A percentile compares a stretch with the other conserved stretches of the same genome.
Conservation (phyloP, 2,113 vertebrate species). For the Zapus hudsonius region DNA sequence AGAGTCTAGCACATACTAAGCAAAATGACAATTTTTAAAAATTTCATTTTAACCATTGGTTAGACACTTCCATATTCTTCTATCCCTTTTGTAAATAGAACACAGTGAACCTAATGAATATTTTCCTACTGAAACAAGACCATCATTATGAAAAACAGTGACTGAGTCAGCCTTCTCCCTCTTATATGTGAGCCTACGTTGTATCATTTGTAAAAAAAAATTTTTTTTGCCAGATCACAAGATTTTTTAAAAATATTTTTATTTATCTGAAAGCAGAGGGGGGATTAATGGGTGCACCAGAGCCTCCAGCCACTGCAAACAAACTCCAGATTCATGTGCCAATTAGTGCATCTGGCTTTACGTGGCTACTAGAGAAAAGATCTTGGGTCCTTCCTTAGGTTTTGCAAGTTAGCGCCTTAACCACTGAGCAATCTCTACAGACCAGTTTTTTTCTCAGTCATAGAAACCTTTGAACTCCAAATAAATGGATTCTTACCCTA, state of each 20-base stretch:
- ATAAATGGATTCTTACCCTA: background rate
- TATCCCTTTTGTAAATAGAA: constrained; percentile 35
- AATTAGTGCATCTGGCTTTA: no score
- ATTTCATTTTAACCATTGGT: constrained; percentile 37
- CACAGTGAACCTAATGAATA: constrained; percentile 12
- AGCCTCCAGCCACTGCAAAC: no score
- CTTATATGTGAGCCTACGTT: constrained; percentile 23
- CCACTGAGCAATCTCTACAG: no score
- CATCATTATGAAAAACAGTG: constrained; percentile 13
- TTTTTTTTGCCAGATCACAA: constrained; percentile 9
- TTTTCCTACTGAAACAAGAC: constrained; percentile 2
- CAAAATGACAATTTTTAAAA: background rate
- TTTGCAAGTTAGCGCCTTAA: no score
- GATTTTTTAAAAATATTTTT: no score
- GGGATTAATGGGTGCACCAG: no score
- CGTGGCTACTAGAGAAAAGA: no score
- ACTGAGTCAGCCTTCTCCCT: constrained; percentile 5
- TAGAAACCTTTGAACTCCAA: background rate
- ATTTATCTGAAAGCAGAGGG: no score
- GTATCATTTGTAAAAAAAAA: background rate
- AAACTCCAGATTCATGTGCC: no score
- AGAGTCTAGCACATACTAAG: no score
- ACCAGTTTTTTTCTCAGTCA: constrained; percentile 17
- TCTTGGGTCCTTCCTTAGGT: no score
- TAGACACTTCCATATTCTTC: background rate